These are phyloP conservation scores for Tenthredo livida DNA, from an alignment of 2,888 invertebrate species.

Conservation along the genomic window DNA sequence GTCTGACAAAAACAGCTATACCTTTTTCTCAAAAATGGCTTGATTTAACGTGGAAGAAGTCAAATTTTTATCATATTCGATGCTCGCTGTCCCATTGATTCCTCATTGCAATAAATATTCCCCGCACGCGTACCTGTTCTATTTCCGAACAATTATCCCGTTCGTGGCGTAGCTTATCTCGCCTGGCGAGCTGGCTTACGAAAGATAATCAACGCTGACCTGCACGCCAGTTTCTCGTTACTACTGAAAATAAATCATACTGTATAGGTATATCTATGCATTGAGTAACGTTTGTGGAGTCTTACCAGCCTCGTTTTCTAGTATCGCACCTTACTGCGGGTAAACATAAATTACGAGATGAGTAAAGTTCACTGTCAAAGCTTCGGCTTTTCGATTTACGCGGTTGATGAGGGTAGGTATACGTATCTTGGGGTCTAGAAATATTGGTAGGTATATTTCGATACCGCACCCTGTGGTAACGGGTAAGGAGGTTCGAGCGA, in stretches of 20 bases:
- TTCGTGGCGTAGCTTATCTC: constrained; percentile 1
- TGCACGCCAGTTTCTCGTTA: constrained; percentile 31
- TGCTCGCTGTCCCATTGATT: background rate
- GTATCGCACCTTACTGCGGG: background rate
- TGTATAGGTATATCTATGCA: background rate
- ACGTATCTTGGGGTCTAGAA: no score
- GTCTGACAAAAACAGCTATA: background rate
- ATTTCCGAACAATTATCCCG: constrained; percentile 9
- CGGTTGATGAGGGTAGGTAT: background rate
- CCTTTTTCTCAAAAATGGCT: background rate
- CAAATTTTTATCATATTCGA: background rate
- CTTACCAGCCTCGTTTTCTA: background rate
- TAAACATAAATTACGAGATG: constrained; percentile 3
- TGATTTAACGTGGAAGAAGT: background rate
- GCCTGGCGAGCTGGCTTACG: background rate
- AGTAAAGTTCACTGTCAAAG: background rate
- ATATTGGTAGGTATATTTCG: no score
- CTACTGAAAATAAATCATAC: constrained; percentile 14
- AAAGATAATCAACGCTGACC: constrained; percentile 26
- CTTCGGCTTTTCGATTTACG: background rate
- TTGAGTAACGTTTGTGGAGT: background rate
- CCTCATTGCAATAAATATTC: constrained; percentile 20
- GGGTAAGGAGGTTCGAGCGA: no score
- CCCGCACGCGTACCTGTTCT: background rate
- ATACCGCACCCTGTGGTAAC: no score